Percentiles rank a stretch among this genome's conserved stretches.
Conservation (phyloP, 1,140 invertebrate species). For the Pomacea maculata region DNA sequence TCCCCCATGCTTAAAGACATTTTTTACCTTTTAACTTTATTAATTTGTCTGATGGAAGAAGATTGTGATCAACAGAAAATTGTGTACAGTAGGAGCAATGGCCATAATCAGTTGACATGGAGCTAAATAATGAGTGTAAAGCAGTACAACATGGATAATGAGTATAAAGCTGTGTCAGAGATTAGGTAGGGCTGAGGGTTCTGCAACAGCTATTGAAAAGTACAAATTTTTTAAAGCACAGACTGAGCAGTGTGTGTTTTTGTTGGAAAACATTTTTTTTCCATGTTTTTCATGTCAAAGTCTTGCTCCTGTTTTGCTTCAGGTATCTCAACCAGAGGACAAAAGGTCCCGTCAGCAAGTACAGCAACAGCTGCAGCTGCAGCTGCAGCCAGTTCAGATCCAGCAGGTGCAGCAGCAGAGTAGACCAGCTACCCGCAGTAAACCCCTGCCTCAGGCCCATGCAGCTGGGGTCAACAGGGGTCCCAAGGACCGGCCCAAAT, state of each 20-base stretch:
- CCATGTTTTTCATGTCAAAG: not conserved
- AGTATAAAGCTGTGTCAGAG: no score
- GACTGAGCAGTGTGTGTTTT: not conserved
- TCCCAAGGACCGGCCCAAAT: conserved; percentile 12
- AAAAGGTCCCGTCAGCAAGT: not conserved
- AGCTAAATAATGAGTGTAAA: no score
- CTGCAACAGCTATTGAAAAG: no score
- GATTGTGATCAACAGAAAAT: no score
- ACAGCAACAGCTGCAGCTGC: conserved; percentile 6
- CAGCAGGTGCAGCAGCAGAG: conserved; percentile 7
- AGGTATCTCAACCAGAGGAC: conserved; percentile 18
- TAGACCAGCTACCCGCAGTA: conserved; percentile 22
- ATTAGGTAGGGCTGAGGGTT: no score
- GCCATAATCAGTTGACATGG: no score
- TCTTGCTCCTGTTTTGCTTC: not conserved
- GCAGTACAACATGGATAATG: no score
- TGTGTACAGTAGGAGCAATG: no score
- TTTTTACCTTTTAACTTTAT: no score
- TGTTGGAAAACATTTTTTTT: not conserved
- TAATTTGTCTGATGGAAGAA: no score
- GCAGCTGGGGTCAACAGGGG: conserved; percentile 1
- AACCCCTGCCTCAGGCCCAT: conserved; percentile 5
- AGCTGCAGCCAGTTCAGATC: conserved; percentile 1
- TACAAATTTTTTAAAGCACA: no score
- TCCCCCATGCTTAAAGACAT: no score